phyloP scores from a whole-genome alignment of 2,113 vertebrate species.

The Centropus bengalensis region DNA sequence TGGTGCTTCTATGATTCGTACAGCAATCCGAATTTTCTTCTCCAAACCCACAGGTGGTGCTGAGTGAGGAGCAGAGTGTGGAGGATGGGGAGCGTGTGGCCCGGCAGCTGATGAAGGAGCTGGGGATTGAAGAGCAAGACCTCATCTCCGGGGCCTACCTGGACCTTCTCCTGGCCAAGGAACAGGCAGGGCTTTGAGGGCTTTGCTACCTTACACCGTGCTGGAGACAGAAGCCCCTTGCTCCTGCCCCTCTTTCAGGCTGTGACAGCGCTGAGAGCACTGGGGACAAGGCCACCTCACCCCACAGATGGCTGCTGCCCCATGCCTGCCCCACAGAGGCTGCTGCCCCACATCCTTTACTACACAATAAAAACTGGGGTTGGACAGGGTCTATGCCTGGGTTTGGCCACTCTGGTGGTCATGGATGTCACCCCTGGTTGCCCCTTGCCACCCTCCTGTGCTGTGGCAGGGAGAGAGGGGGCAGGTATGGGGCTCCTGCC shows the following conservation, averaged over 20 bases:
- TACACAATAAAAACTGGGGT: background rate
- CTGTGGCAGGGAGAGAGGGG: too few relatives aligned
- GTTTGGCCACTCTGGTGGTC: rapidly evolving
- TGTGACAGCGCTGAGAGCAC: background rate
- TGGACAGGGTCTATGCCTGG: background rate
- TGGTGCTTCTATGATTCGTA: too few relatives aligned
- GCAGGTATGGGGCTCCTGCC: too few relatives aligned
- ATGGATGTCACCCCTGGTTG: too few relatives aligned
- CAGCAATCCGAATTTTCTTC: too few relatives aligned
- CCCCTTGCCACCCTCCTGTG: too few relatives aligned
- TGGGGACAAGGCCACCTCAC: rapidly evolving
- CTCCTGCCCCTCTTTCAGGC: background rate
- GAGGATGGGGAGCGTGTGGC: slow-evolving; percentile 80
- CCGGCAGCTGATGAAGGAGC: slow-evolving; percentile 75
- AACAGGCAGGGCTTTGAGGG: rapidly evolving
- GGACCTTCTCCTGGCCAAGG: slow-evolving; percentile 77
- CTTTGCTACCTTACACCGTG: too few relatives aligned
- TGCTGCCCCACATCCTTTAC: too few relatives aligned
- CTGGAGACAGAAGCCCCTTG: background rate
- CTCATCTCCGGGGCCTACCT: slow-evolving; percentile 84
- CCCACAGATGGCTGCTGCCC: rapidly evolving
- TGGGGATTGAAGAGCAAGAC: slow-evolving; percentile 74
- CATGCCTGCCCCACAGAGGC: too few relatives aligned
- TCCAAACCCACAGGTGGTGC: slow-evolving; percentile 76
- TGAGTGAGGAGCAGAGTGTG: slow-evolving; percentile 76